Percentiles rank a stretch among this genome's conserved stretches.
Evolutionary conservation across 2,113 vertebrate genomes (phyloP).

Genomic region (Nannobrachium achirus): DNA sequence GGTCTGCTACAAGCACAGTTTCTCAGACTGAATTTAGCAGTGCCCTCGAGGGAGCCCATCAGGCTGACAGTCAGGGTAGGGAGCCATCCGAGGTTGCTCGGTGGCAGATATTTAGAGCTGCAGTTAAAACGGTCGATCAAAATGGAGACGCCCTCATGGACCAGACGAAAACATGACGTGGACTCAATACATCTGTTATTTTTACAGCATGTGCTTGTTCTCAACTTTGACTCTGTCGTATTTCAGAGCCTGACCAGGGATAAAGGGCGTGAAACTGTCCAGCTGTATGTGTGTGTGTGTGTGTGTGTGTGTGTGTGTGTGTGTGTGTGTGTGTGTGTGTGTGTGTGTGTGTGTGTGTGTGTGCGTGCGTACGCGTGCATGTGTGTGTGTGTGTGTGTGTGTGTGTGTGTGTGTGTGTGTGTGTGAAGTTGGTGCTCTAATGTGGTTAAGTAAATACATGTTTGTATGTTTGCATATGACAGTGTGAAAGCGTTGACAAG

Average conservation of each 20-base stretch:
- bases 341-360: neutral
- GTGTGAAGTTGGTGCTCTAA: neutral
- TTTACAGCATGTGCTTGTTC: neutral
- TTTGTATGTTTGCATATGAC: neutral
- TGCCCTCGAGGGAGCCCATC: conserved; percentile 56
- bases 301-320: neutral
- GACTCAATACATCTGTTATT: conserved; percentile 40
- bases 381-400: no score
- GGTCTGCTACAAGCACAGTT: conserved; percentile 40
- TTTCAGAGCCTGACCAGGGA: conserved; percentile 29
- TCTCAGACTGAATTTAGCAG: conserved; percentile 71
- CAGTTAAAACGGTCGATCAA: conserved; percentile 4
- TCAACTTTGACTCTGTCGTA: conserved; percentile 8
- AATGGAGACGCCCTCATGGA: conserved; percentile 27
- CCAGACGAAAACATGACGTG: conserved; percentile 33
- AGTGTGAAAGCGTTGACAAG: neutral
- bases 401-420: neutral
- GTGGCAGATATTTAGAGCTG: conserved; percentile 32
- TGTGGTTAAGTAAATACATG: neutral
- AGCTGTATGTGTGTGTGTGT: neutral
- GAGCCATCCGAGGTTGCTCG: neutral
- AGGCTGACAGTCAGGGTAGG: conserved; percentile 4
- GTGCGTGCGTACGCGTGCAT: neutral
- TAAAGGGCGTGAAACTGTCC: conserved; percentile 8
- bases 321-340: neutral